These are phyloP conservation scores for Leptinotarsa rubiginosa DNA, from an alignment of 2,888 invertebrate species.

Conservation along the genomic window DNA sequence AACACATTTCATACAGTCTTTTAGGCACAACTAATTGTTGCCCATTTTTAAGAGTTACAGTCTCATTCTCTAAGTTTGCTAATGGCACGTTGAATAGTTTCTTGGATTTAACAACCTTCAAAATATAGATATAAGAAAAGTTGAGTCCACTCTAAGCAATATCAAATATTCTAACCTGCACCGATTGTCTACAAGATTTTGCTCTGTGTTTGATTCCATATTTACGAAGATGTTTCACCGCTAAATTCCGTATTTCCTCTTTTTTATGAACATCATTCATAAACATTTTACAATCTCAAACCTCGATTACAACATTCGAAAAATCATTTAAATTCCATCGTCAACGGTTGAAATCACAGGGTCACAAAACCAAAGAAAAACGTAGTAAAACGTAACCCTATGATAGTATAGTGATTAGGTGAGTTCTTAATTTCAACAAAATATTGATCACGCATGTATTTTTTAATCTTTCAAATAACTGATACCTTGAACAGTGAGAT, in stretches of 20 bases:
- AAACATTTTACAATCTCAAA: constrained; percentile 65
- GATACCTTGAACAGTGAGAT: too few species aligned
- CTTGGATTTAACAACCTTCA: constrained; percentile 59
- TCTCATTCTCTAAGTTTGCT: constrained; percentile 68
- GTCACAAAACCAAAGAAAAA: neutral
- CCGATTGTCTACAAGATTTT: constrained; percentile 74
- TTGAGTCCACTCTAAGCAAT: neutral
- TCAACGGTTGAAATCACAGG: constrained; percentile 5
- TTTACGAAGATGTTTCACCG: constrained; percentile 75
- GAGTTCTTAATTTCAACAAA: too few species aligned
- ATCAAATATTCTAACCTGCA: constrained; percentile 57
- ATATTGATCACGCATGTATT: too few species aligned
- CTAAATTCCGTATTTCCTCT: constrained; percentile 70
- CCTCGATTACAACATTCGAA: neutral
- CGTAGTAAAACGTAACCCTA: too few species aligned
- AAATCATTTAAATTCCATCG: neutral
- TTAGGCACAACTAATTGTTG: constrained; percentile 78
- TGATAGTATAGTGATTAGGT: too few species aligned
- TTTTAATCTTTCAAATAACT: too few species aligned
- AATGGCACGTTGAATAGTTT: constrained; percentile 71
- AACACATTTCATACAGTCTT: constrained; percentile 79
- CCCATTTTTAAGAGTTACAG: constrained; percentile 75
- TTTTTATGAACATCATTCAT: constrained; percentile 70
- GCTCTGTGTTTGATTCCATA: constrained; percentile 79
- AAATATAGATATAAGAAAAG: constrained; percentile 35